Evolutionary conservation across 2,113 vertebrate genomes (phyloP).

Genomic region (Lepisosteus oculatus): DNA sequence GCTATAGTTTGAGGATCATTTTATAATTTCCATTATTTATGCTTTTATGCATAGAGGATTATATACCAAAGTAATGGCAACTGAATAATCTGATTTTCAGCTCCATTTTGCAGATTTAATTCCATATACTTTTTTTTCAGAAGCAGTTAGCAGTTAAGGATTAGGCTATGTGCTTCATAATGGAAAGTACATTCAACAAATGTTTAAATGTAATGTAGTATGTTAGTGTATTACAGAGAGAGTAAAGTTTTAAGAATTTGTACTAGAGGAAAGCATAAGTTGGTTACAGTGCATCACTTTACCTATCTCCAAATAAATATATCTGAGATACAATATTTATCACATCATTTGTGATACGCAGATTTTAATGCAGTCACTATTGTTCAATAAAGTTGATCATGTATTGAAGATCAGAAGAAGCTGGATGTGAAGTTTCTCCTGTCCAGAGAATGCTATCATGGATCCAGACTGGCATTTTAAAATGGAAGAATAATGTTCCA

Average conservation of each 20-base stretch:
- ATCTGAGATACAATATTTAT: too few species aligned
- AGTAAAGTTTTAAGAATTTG: too few species aligned
- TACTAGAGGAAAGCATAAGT: too few species aligned
- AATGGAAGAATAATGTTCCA: not conserved
- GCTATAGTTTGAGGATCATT: constrained; percentile 2
- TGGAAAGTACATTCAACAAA: not conserved
- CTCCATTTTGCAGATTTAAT: constrained; percentile 22
- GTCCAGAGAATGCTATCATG: not conserved
- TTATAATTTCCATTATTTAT: constrained; percentile 13
- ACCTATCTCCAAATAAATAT: too few species aligned
- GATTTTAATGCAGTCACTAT: too few species aligned
- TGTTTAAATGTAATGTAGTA: not conserved
- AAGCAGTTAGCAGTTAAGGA: not conserved
- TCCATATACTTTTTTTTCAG: constrained; percentile 9
- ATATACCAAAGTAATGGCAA: constrained; percentile 12
- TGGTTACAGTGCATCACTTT: too few species aligned
- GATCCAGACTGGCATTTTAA: not conserved
- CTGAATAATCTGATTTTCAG: constrained; percentile 22
- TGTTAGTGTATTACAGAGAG: too few species aligned
- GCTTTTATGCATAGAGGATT: constrained; percentile 7
- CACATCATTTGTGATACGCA: too few species aligned
- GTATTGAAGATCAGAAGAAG: too few species aligned
- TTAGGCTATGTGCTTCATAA: not conserved
- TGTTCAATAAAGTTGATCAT: too few species aligned
- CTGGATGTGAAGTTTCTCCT: not conserved